Conservation (phyloP, 2,113 vertebrate species). For the Lucifuga dentata region DNA sequence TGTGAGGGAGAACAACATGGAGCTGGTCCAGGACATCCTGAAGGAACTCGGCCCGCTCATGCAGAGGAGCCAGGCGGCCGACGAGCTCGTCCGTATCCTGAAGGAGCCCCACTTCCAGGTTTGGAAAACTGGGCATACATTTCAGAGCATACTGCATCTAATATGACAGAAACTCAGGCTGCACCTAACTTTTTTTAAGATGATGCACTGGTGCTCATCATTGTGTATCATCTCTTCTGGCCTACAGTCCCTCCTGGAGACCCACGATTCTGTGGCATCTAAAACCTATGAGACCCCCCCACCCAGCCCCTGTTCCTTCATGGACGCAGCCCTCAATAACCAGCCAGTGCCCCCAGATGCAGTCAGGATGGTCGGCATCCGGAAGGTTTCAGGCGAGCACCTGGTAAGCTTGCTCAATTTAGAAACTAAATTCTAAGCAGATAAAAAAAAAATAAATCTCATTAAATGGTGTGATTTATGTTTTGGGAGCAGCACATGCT, state of each 20-base stretch:
- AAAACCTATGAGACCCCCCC: slow-evolving; percentile 95
- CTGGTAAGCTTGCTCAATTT: slow-evolving; percentile 83
- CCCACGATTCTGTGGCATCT: slow-evolving; percentile 94
- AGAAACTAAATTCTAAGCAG: slow-evolving; percentile 8
- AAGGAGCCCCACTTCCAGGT: slow-evolving; percentile 97
- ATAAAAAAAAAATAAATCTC: slow-evolving; percentile 14
- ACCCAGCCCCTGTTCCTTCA: slow-evolving; percentile 88
- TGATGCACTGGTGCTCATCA: neutral
- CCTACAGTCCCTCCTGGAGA: slow-evolving; percentile 92
- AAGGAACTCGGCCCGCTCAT: slow-evolving; percentile 87
- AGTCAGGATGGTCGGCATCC: slow-evolving; percentile 96
- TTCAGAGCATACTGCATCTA: neutral
- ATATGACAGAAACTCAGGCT: slow-evolving; percentile 12
- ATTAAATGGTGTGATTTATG: slow-evolving; percentile 40
- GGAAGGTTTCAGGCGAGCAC: slow-evolving; percentile 93
- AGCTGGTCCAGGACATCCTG: slow-evolving; percentile 96
- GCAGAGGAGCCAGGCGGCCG: slow-evolving; percentile 80
- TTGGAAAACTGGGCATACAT: neutral
- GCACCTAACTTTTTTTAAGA: slow-evolving; percentile 23
- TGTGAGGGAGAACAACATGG: slow-evolving; percentile 93
- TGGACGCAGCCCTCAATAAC: slow-evolving; percentile 89
- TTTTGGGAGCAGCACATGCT: slow-evolving; percentile 24
- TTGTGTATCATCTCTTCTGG: neutral
- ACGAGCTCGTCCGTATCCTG: slow-evolving; percentile 90
- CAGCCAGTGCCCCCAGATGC: slow-evolving; percentile 94